Percentiles rank a stretch among this genome's conserved stretches.
phyloP scores from a whole-genome alignment of 30 jellyfish, hydroid and myxozoan genomes.

The Aurelia sp. region DNA sequence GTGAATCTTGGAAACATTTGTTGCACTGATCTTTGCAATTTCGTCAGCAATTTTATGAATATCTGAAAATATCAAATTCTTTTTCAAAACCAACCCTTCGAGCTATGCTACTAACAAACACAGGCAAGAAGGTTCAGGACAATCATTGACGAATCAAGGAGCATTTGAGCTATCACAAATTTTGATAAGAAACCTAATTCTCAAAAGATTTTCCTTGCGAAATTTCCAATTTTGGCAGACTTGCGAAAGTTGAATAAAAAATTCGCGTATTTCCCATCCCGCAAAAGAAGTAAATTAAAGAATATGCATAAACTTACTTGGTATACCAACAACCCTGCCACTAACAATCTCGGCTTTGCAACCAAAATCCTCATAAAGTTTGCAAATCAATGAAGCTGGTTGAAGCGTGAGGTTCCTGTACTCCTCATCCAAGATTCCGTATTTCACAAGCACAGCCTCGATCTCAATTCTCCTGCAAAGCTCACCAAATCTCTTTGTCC shows the following conservation, averaged over 20 bases:
- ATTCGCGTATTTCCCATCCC: too few relatives aligned
- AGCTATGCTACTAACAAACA: too few relatives aligned
- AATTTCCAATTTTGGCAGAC: too few relatives aligned
- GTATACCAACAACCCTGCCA: slow-evolving; percentile 88
- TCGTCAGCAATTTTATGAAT: slow-evolving; percentile 31
- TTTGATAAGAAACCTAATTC: too few relatives aligned
- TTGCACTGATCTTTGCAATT: slow-evolving; percentile 22
- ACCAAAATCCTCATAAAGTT: slow-evolving; percentile 89
- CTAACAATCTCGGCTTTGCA: slow-evolving; percentile 72
- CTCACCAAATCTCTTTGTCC: slow-evolving; percentile 52
- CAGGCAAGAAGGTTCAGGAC: too few relatives aligned
- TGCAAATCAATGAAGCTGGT: slow-evolving; percentile 74
- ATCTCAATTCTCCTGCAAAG: slow-evolving; percentile 67
- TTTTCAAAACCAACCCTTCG: too few relatives aligned
- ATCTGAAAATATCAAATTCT: slow-evolving; percentile 16
- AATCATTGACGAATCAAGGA: too few relatives aligned
- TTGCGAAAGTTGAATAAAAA: too few relatives aligned
- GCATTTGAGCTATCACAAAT: too few relatives aligned
- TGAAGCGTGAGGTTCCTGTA: slow-evolving; percentile 59
- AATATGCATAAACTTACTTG: slow-evolving; percentile 49
- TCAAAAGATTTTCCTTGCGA: too few relatives aligned
- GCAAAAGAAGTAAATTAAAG: too few relatives aligned
- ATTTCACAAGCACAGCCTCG: slow-evolving; percentile 77
- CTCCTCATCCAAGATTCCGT: slow-evolving; percentile 71
- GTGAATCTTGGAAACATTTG: slow-evolving; percentile 8